These are phyloP conservation scores for Oxygymnocypris stewartii DNA, from an alignment of 2,113 vertebrate species.

Conservation along the genomic window DNA sequence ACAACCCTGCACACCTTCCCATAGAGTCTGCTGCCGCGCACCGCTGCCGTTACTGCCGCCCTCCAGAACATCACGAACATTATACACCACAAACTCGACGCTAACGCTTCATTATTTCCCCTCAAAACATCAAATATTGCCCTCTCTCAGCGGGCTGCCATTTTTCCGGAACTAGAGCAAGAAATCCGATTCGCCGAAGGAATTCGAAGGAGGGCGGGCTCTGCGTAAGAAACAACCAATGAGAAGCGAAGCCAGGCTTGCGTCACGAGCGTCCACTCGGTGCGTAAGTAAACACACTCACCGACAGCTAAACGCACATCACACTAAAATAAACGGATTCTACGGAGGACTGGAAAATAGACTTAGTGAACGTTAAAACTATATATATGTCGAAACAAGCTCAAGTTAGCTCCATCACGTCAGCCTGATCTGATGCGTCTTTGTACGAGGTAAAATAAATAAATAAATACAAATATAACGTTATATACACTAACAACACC, in stretches of 20 bases:
- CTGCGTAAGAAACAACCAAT: slow-evolving; percentile 27
- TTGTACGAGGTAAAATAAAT: background rate
- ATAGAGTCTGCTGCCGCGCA: slow-evolving; percentile 52
- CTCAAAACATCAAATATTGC: slow-evolving; percentile 43
- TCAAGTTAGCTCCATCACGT: background rate
- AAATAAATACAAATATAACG: too few relatives aligned
- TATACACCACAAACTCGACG: background rate
- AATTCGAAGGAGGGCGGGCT: slow-evolving; percentile 21
- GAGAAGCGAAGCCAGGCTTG: background rate
- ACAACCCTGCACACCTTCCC: slow-evolving; percentile 1
- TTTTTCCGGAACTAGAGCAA: slow-evolving; percentile 66
- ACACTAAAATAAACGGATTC: background rate
- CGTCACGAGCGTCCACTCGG: background rate
- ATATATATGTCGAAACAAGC: background rate
- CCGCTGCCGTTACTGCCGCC: slow-evolving; percentile 38
- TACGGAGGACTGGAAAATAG: too few relatives aligned
- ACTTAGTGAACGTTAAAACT: background rate
- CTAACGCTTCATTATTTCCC: background rate
- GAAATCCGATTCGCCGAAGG: slow-evolving; percentile 56
- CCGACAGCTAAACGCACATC: background rate
- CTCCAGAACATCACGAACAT: slow-evolving; percentile 63
- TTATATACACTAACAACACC: background rate
- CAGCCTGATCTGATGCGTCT: background rate
- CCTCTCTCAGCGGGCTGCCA: slow-evolving; percentile 67
- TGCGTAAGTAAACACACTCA: background rate